Evolutionary conservation across 2,113 vertebrate species (phyloP).

Genomic region (Aegithalos caudatus): DNA sequence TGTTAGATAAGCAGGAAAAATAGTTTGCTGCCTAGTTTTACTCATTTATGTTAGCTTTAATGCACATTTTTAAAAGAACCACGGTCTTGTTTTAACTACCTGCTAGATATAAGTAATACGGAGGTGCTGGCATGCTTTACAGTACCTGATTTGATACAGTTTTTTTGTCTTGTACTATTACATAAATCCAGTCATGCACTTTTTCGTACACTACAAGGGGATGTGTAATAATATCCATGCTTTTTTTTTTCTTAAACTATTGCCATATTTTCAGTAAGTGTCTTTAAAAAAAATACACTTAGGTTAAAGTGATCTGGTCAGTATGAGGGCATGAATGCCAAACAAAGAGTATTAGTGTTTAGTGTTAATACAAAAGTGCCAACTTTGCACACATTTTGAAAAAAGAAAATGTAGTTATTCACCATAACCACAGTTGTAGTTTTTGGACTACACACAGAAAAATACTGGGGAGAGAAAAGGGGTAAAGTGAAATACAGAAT

Average conservation of each 20-base stretch:
- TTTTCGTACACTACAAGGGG: slow-evolving; percentile 91
- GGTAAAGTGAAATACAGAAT: slow-evolving; percentile 50
- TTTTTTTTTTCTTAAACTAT: slow-evolving; percentile 78
- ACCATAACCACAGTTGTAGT: slow-evolving; percentile 71
- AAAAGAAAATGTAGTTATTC: slow-evolving; percentile 77
- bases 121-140: slow-evolving; percentile 94
- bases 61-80: slow-evolving; percentile 83
- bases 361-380: slow-evolving; percentile 80
- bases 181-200: slow-evolving; percentile 95
- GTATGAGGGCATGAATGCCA: slow-evolving; percentile 77
- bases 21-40: slow-evolving; percentile 91
- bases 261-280: slow-evolving; percentile 79
- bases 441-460: slow-evolving; percentile 65
- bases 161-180: slow-evolving; percentile 85
- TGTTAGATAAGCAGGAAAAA: slow-evolving; percentile 87
- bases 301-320: slow-evolving; percentile 78
- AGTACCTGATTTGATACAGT: slow-evolving; percentile 84
- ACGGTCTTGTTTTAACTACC: slow-evolving; percentile 94
- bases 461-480: slow-evolving; percentile 28
- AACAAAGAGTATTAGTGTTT: slow-evolving; percentile 81
- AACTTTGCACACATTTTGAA: slow-evolving; percentile 84
- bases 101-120: slow-evolving; percentile 85
- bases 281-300: slow-evolving; percentile 76
- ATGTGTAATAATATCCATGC: slow-evolving; percentile 92
- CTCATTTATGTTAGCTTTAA: slow-evolving; percentile 92